These are phyloP conservation scores for Alexandromys oeconomus DNA, from an alignment of 2,797 vertebrate genomes.

Conservation along the genomic window DNA sequence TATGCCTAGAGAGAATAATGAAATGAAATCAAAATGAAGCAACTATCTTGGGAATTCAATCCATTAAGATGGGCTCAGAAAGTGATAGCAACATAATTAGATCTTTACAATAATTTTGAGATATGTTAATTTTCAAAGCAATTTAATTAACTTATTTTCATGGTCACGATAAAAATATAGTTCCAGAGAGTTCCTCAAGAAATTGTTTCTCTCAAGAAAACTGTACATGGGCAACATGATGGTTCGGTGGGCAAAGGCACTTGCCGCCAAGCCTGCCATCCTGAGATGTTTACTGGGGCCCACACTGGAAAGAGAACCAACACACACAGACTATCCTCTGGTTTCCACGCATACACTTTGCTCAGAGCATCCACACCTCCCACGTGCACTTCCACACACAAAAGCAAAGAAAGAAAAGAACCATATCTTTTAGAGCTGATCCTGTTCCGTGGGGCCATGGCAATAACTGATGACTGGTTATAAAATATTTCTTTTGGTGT, in stretches of 20 bases:
- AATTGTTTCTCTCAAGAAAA: neutral
- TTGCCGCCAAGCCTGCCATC: accelerated
- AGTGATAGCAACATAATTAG: neutral
- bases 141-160: neutral
- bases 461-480: neutral
- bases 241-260: neutral
- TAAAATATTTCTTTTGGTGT: conserved; percentile 22
- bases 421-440: neutral
- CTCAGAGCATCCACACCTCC: neutral
- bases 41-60: neutral
- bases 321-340: neutral
- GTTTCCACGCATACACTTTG: too few species aligned
- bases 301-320: neutral
- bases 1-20: neutral
- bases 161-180: neutral
- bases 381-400: neutral
- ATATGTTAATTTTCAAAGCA: conserved; percentile 5
- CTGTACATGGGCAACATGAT: neutral
- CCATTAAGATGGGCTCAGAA: neutral
- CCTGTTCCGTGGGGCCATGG: neutral
- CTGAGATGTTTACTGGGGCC: neutral
- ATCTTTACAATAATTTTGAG: neutral
- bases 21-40: neutral
- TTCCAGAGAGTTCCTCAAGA: neutral
- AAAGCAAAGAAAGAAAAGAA: neutral